Percentiles rank a stretch among this genome's conserved stretches.
These are phyloP conservation scores for Opisthocomus hoazin DNA, from an alignment of 2,113 vertebrate genomes.

Conservation along the genomic window DNA sequence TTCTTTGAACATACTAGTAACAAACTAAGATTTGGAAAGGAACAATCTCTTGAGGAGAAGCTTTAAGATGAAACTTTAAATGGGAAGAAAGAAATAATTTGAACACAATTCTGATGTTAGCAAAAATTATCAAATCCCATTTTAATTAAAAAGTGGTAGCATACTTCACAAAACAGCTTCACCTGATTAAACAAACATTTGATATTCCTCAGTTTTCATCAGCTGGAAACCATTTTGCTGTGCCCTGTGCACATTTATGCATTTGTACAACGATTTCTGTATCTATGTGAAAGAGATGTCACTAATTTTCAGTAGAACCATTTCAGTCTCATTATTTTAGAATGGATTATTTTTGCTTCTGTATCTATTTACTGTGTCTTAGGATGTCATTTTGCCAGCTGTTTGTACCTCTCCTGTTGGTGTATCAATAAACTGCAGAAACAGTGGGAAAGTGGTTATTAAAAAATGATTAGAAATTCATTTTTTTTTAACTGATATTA, in stretches of 20 bases:
- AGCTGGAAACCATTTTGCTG: background rate
- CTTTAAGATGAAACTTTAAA: background rate
- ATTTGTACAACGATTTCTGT: background rate
- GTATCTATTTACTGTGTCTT: background rate
- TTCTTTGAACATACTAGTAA: background rate
- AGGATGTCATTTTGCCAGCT: background rate
- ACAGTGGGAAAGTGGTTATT: background rate
- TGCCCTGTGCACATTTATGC: background rate
- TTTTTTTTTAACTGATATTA: background rate
- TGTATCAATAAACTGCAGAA: background rate
- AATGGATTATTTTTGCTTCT: background rate
- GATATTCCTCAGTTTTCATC: background rate
- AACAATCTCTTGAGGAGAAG: background rate
- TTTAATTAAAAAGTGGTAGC: background rate
- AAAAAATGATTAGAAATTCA: background rate
- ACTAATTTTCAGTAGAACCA: background rate
- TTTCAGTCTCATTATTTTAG: background rate
- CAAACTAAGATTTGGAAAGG: background rate
- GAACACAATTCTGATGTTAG: background rate
- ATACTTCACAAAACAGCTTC: background rate
- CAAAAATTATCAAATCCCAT: background rate
- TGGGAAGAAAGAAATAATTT: background rate
- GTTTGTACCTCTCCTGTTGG: background rate
- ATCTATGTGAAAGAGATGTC: background rate
- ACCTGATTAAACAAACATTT: background rate